These are phyloP conservation scores for Gila robusta DNA, from an alignment of 2,797 vertebrate species.

Conservation along the genomic window DNA sequence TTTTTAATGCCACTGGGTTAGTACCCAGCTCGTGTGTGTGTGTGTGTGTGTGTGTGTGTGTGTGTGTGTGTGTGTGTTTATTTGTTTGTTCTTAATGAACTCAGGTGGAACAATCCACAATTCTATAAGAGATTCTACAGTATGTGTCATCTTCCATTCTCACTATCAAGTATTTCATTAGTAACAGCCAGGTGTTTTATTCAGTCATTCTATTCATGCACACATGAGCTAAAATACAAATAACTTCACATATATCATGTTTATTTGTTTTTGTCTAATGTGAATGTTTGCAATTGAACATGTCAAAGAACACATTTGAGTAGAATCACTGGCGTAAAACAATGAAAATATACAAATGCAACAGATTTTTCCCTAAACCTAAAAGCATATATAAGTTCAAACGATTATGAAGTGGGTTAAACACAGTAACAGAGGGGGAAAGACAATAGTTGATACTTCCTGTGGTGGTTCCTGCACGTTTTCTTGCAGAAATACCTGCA, in stretches of 20 bases:
- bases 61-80: background rate
- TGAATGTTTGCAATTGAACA: background rate
- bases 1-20: constrained; percentile 3
- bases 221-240: background rate
- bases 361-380: background rate
- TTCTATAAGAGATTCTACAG: background rate
- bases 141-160: background rate
- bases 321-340: background rate
- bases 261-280: constrained; percentile 2
- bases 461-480: background rate
- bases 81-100: background rate
- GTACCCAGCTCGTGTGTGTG: too few species aligned
- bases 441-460: background rate
- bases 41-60: background rate
- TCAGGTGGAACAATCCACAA: background rate
- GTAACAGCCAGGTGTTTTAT: too few species aligned
- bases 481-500: constrained; percentile 78
- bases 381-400: background rate
- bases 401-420: constrained; percentile 16
- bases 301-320: background rate
- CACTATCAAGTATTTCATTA: background rate
- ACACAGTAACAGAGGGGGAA: background rate
- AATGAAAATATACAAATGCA: constrained; percentile 1
- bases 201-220: background rate
- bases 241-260: background rate